Conservation (phyloP, 2,888 invertebrate species). For the Drymonia ruficornis region DNA sequence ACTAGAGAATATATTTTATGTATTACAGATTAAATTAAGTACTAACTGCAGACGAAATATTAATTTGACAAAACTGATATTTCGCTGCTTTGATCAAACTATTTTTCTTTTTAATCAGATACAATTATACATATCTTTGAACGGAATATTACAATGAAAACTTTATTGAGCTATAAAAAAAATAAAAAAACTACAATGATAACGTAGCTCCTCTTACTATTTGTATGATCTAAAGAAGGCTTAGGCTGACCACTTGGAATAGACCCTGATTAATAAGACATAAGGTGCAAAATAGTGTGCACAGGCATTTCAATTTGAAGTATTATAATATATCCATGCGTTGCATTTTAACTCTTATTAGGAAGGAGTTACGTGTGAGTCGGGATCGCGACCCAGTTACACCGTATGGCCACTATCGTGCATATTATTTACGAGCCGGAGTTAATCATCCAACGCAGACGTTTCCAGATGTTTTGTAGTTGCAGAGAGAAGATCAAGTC, state of each 20-base stretch:
- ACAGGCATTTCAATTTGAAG: slow-evolving; percentile 16
- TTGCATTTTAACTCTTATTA: slow-evolving; percentile 21
- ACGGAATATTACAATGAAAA: too few relatives aligned
- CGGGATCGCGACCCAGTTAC: slow-evolving; percentile 18
- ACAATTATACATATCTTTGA: too few relatives aligned
- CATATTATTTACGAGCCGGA: slow-evolving; percentile 23
- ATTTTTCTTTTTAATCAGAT: too few relatives aligned
- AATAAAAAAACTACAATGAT: too few relatives aligned
- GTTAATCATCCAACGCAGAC: slow-evolving; percentile 30
- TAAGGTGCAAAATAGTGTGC: slow-evolving; percentile 31
- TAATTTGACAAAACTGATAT: too few relatives aligned
- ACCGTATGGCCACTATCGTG: slow-evolving; percentile 20
- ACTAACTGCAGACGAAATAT: too few relatives aligned
- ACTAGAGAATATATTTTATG: too few relatives aligned
- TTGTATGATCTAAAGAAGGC: too few relatives aligned
- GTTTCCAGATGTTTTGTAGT: slow-evolving; percentile 27
- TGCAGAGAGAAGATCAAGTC: slow-evolving; percentile 39
- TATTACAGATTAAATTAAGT: too few relatives aligned
- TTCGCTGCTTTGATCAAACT: too few relatives aligned
- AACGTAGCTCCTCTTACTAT: too few relatives aligned
- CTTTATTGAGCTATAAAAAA: too few relatives aligned
- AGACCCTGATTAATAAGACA: slow-evolving; percentile 22
- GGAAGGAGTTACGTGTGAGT: slow-evolving; percentile 19
- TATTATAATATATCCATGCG: slow-evolving; percentile 27
- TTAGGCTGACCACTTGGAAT: slow-evolving; percentile 22